Evolutionary conservation across 2,797 vertebrate species (phyloP), one percentile per base, ranked within the genome.

Genomic region (Okamejei kenojei): DNA sequence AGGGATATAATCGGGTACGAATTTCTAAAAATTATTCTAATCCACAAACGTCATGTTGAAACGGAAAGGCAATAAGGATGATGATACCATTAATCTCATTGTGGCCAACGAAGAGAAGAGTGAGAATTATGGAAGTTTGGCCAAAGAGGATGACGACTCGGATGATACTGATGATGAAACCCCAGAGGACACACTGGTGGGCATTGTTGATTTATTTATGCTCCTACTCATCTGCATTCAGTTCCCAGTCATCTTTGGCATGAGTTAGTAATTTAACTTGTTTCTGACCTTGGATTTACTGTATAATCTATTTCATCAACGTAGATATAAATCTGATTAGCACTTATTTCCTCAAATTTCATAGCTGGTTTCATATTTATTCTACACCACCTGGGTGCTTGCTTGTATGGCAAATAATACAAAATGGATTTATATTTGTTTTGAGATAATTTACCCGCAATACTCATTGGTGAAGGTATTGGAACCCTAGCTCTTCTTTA

Each of bases 101-200:
- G 0, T 23, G n/a, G 9, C 68, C 21, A 2, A 19, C 7, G 90
- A 92, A 0, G 13, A n/a, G 90, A 92, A 92, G 90, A 4, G 21
- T 7, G 90, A 92, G 23, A 73, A 92, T 26, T 92, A 92, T 58
- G 90, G 90, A 4, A 92, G 90, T 45, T 76, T 92, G 71, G 73
- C 74, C 35, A 91, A 73, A 29, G 90, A 73, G 38, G 38, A 91
- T 35, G 71, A 91, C 3, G 81, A 84, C 8, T 45, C 11, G 38
- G 68, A 74, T 0, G 32, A 90, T 4, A 1, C 65, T 38, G 88
- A 90, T 1, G 65, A 90, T 92, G 71, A 17, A 54, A 45, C 10
- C 73, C 54, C 3, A 0, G 7, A n/a, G 6, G 45, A 7, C 6
- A 21, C 19, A 23, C 35, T 74, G 90, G 90, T 92, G 71, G 9